These are phyloP conservation scores for Ciconia nigra DNA, from an alignment of 2,797 vertebrate genomes.

Conservation along the genomic window DNA sequence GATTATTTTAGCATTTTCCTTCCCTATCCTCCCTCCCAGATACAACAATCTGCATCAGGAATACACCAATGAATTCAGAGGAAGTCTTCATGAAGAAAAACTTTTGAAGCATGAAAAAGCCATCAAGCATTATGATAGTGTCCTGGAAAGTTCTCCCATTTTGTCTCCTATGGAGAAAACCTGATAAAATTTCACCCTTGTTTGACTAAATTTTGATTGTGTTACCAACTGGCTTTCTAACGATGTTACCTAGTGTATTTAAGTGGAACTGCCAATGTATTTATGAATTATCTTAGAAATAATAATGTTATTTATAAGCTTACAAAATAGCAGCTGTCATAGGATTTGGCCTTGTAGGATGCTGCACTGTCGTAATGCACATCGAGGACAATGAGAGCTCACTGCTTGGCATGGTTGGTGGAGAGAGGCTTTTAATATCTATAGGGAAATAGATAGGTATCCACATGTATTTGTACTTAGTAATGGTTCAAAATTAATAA, in stretches of 20 bases:
- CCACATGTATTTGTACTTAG: background rate
- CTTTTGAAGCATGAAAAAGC: conserved; percentile 81
- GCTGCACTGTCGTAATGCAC: background rate
- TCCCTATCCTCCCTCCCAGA: conserved; percentile 63
- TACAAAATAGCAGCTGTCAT: background rate
- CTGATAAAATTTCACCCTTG: conserved; percentile 56
- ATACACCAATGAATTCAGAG: conserved; percentile 68
- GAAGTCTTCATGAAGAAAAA: conserved; percentile 80
- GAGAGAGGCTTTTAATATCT: conserved; percentile 4
- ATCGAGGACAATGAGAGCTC: background rate
- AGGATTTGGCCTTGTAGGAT: background rate
- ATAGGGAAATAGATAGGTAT: background rate
- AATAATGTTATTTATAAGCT: background rate
- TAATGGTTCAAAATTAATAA: background rate
- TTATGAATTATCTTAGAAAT: background rate
- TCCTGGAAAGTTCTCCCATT: conserved; percentile 75
- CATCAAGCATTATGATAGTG: conserved; percentile 81
- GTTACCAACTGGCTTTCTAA: background rate
- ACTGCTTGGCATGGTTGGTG: background rate
- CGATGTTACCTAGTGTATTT: background rate
- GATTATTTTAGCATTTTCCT: background rate
- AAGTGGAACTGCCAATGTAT: background rate
- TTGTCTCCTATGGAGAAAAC: conserved; percentile 75
- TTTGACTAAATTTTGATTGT: background rate
- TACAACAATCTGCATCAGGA: conserved; percentile 81